Percentiles rank a stretch among this genome's conserved stretches.
phyloP scores from a whole-genome alignment of 2,113 vertebrate genomes.

The Vulpes lagopus region DNA sequence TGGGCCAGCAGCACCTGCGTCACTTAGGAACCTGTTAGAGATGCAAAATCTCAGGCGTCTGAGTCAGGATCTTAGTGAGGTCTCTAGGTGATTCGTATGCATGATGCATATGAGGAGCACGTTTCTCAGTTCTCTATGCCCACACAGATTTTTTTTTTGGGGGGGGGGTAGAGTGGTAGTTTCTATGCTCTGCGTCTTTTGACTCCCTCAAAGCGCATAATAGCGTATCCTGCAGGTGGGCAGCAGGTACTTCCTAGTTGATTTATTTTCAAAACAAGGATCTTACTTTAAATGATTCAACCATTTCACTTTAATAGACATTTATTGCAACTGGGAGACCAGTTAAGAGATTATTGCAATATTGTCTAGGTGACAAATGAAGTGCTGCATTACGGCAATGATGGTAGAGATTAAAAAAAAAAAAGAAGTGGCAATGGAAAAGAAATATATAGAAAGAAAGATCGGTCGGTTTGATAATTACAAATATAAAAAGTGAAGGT shows the following conservation, averaged over 20 bases:
- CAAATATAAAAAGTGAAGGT: background rate
- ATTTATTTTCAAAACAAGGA: slow-evolving; percentile 75
- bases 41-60: background rate
- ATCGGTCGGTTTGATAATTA: slow-evolving; percentile 21
- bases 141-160: background rate
- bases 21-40: background rate
- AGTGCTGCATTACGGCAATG: slow-evolving; percentile 36
- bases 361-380: slow-evolving; percentile 69
- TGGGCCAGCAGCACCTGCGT: background rate
- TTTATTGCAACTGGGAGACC: slow-evolving; percentile 69
- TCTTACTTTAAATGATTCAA: slow-evolving; percentile 66
- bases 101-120: background rate
- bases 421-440: background rate
- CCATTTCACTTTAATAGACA: slow-evolving; percentile 72
- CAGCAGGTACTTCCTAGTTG: slow-evolving; percentile 50
- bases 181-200: background rate
- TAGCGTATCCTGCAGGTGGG: background rate
- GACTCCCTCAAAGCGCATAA: background rate
- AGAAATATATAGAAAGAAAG: slow-evolving; percentile 26
- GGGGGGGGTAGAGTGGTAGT: background rate
- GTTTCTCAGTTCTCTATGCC: background rate
- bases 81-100: background rate
- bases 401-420: background rate
- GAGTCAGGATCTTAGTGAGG: background rate
- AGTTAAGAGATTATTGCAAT: slow-evolving; percentile 66